Evolutionary conservation across 2,888 invertebrate species (phyloP).

Genomic region (Julus scanicus): DNA sequence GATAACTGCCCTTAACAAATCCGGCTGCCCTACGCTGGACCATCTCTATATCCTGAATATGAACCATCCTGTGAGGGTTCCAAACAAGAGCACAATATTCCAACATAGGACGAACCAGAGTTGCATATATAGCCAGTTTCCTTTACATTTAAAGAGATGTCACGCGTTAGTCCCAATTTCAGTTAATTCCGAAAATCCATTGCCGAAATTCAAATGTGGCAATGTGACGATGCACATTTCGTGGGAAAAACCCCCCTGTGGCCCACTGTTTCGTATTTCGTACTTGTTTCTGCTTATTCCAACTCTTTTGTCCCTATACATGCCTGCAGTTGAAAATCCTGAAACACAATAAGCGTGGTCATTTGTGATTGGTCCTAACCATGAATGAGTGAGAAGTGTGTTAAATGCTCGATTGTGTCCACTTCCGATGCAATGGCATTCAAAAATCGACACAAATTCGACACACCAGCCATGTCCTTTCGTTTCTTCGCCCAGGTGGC

Average conservation of each 20-base stretch:
- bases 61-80: no score
- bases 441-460: not conserved
- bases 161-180: not conserved
- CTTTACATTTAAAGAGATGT: no score
- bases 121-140: no score
- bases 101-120: no score
- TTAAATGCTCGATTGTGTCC: slow-evolving; percentile 40
- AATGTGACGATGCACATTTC: slow-evolving; percentile 27
- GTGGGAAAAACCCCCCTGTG: not conserved
- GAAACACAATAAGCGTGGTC: not conserved
- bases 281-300: not conserved
- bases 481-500: not conserved
- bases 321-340: not conserved
- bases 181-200: not conserved
- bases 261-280: not conserved
- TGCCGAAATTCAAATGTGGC: not conserved
- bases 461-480: not conserved
- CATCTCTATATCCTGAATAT: no score
- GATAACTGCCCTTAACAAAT: no score
- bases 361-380: not conserved
- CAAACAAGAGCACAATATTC: no score
- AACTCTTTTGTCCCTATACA: slow-evolving; percentile 3
- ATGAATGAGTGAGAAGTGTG: slow-evolving; percentile 41
- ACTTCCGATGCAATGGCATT: not conserved
- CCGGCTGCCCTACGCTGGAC: no score